Evolutionary conservation across 2,113 vertebrate species (phyloP), one percentile per base, ranked within the genome.

Genomic region (Nothobranchius kuhntae): DNA sequence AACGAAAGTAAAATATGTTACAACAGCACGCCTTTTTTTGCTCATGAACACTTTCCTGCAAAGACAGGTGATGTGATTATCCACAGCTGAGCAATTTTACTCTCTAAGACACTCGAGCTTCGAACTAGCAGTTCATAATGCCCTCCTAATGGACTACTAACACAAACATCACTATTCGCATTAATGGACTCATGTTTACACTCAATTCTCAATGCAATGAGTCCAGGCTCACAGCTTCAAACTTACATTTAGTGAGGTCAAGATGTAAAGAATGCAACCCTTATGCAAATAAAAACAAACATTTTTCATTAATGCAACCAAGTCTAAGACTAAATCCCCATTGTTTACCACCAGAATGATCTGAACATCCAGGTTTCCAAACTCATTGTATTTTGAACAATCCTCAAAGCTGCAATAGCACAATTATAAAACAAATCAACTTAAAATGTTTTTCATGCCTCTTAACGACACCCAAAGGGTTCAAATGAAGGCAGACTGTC

Each of bases 61-160:
- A 84, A 88, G 81, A 69, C 83, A 71, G 75, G 55, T 71, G 42
- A 80, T 86, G 89, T 89, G 87, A 90, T 89, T 89, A 91, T 89
- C 83, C 77, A 91, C 86, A 83, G 82, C 86, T 65, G 59, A 87
- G 84, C 78, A 86, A 80, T 71, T 86, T 85, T 85, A 68, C 89
- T 84, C 76, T 68, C 78, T 75, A 79, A 90, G 87, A 85, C 80
- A 87, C 81, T 87, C 83, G 79, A 87, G 85, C 81, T 83, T 86
- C 75, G 64, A 78, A 86, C 88, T 73, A 84, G 80, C 66, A 60
- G 85, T 83, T 77, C 85, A 80, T 90, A 88, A 90, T 89, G 89
- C 81, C 83, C 85, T 83, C 74, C 81, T 90, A 89, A 90, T 91
- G 90, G 87, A 91, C 82, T 72, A 84, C 80, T 75, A 87, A 87